Evolutionary conservation across 2,888 invertebrate species (phyloP).

Genomic region (Hololepta plana): DNA sequence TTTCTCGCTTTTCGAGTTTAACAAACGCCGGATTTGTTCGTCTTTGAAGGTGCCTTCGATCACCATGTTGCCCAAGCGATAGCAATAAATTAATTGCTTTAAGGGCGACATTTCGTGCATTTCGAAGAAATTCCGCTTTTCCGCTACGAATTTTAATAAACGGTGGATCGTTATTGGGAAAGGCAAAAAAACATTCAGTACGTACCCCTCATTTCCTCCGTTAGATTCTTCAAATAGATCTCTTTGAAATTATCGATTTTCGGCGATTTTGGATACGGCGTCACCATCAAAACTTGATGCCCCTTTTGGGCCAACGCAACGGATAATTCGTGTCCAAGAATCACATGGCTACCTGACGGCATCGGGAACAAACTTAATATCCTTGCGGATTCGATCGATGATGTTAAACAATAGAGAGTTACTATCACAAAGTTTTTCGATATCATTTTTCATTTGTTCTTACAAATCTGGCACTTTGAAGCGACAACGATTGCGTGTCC

Average conservation of each 20-base stretch:
- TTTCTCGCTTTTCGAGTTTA: slow-evolving; percentile 12
- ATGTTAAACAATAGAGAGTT: no score
- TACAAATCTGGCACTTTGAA: no score
- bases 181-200: neutral
- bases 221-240: slow-evolving; percentile 14
- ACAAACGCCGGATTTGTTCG: slow-evolving; percentile 14
- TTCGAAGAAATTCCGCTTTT: slow-evolving; percentile 7
- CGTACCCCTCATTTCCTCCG: slow-evolving; percentile 10
- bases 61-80: slow-evolving; percentile 7
- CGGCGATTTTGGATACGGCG: slow-evolving; percentile 16
- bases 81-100: slow-evolving; percentile 7
- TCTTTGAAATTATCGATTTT: slow-evolving; percentile 26
- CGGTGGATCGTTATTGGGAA: neutral
- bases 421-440: no score
- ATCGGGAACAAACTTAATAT: slow-evolving; percentile 15
- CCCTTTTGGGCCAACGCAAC: slow-evolving; percentile 19
- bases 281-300: slow-evolving; percentile 24
- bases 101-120: slow-evolving; percentile 7
- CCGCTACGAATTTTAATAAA: neutral
- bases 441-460: no score
- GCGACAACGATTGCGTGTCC: no score
- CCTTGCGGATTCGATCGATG: no score
- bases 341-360: slow-evolving; percentile 15
- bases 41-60: slow-evolving; percentile 10
- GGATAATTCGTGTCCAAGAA: slow-evolving; percentile 14